Percentiles rank a stretch among this genome's conserved stretches.
Evolutionary conservation across 2,113 vertebrate species (phyloP).

Genomic region (Elephas maximus): DNA sequence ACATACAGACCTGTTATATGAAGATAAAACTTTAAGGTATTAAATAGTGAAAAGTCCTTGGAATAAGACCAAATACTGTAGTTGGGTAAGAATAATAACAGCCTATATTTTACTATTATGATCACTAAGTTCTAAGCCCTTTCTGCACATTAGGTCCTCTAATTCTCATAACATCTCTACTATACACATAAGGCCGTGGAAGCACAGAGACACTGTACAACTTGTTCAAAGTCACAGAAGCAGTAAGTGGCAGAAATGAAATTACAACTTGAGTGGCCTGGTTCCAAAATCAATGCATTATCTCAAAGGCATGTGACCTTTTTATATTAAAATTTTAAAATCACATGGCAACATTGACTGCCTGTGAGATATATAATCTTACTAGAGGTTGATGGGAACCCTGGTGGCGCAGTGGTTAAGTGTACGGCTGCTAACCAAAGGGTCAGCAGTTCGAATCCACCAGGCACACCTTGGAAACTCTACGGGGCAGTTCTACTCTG

Average conservation of each 20-base stretch:
- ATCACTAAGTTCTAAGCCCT: background rate
- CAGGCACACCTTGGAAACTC: no score
- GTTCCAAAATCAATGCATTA: background rate
- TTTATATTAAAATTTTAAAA: background rate
- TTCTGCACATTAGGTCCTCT: background rate
- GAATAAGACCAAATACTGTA: background rate
- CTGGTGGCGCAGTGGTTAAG: no score
- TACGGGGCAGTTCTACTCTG: no score
- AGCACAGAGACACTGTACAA: background rate
- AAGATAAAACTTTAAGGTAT: background rate
- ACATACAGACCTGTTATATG: background rate
- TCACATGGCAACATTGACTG: background rate
- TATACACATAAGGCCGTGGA: background rate
- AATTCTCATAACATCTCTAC: background rate
- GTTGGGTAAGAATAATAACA: background rate
- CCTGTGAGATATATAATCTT: background rate
- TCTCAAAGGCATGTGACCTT: background rate
- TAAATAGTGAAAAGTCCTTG: background rate
- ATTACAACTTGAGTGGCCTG: background rate
- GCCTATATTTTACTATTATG: background rate
- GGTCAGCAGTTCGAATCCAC: no score
- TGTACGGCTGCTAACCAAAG: no score
- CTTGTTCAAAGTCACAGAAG: background rate
- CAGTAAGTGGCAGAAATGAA: background rate
- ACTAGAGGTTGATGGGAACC: background rate